phyloP scores from a whole-genome alignment of 37 sponge, comb jelly and placozoan species.

The Eunapius fragilis region DNA sequence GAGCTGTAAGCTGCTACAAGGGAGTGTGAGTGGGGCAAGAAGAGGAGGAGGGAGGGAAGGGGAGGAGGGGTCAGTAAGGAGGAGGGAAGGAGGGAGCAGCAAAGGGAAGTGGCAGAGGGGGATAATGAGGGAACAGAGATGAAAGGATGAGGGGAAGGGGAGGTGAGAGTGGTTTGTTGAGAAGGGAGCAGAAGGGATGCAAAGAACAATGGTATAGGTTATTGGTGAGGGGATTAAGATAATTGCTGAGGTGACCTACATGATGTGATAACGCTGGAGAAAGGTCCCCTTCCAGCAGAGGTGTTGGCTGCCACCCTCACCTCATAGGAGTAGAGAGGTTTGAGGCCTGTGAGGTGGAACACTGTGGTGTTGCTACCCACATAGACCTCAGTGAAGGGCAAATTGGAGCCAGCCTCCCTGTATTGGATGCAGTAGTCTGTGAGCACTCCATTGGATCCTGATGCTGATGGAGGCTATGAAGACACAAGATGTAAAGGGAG shows the following conservation, averaged over 20 bases:
- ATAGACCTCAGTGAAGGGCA: not conserved
- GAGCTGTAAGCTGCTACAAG: not conserved
- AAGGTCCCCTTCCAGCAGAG: too few species aligned
- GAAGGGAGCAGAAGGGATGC: constrained; percentile 5
- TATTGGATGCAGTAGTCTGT: not conserved
- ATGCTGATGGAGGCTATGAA: not conserved
- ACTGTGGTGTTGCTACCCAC: not conserved
- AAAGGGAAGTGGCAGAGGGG: not conserved
- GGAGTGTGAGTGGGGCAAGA: not conserved
- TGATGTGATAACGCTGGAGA: not conserved
- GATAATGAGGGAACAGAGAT: constrained; percentile 4
- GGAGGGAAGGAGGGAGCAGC: too few species aligned
- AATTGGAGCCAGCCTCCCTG: not conserved
- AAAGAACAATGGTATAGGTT: constrained; percentile 8
- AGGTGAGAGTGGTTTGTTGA: not conserved
- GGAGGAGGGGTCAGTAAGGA: not conserved
- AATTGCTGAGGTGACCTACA: not conserved
- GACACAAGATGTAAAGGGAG: not conserved
- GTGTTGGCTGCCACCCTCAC: too few species aligned
- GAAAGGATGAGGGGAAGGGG: constrained; percentile 10
- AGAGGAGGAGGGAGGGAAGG: not conserved
- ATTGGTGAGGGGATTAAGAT: too few species aligned
- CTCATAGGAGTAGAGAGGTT: not conserved
- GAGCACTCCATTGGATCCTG: too few species aligned
- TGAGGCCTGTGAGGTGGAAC: not conserved